A percentile compares a stretch with the other conserved stretches of the same genome.
These are phyloP conservation scores for Rhinoraja longicauda DNA, from an alignment of 2,797 vertebrate species.

Conservation along the genomic window DNA sequence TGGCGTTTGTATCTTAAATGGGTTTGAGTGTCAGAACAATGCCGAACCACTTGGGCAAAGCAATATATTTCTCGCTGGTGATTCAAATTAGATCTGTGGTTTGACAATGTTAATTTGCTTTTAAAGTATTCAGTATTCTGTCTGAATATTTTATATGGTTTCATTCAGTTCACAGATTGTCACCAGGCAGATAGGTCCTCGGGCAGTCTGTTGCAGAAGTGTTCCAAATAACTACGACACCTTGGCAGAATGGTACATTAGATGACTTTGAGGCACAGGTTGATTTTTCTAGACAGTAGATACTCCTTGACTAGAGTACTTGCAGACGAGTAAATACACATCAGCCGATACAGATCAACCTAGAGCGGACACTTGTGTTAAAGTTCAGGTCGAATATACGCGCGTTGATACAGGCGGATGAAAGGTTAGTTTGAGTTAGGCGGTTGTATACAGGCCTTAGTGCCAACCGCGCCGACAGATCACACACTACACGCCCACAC, in stretches of 20 bases:
- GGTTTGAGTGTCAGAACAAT: slow-evolving; percentile 48
- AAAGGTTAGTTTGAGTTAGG: no score
- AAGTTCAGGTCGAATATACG: background rate
- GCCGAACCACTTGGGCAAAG: background rate
- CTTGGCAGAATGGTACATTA: background rate
- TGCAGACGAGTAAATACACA: background rate
- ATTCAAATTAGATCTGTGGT: slow-evolving; percentile 60
- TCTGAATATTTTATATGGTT: slow-evolving; percentile 44
- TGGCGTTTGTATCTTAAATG: slow-evolving; percentile 72
- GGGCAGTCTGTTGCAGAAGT: background rate
- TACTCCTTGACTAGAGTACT: no score
- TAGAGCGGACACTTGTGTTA: background rate
- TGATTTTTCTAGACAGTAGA: no score
- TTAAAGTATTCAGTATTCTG: slow-evolving; percentile 58
- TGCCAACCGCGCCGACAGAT: no score
- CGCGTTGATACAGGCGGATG: background rate
- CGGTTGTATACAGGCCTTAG: no score
- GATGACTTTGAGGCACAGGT: background rate
- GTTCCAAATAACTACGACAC: background rate
- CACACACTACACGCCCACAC: no score
- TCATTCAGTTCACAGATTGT: background rate
- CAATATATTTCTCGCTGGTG: slow-evolving; percentile 55
- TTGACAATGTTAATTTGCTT: slow-evolving; percentile 48
- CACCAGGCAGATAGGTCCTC: background rate
- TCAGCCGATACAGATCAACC: background rate